Percentiles rank a stretch among this genome's conserved stretches.
phyloP scores from a whole-genome alignment of 2,113 vertebrate species.

The Microtus pennsylvanicus region DNA sequence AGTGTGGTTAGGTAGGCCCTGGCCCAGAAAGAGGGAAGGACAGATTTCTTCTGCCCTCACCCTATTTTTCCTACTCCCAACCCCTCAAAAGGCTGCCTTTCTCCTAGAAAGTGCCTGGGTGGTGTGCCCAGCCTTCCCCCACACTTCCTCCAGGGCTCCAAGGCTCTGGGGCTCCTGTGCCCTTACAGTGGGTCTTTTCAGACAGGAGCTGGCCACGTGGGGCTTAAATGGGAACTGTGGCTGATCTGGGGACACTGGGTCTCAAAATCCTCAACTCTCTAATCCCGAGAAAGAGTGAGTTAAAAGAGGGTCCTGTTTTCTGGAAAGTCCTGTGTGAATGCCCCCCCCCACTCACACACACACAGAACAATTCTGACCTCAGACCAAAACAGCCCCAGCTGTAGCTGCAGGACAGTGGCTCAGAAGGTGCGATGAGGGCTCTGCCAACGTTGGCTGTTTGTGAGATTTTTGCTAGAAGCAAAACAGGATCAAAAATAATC shows the following conservation, averaged over 20 bases:
- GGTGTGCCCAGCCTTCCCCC: too few species aligned
- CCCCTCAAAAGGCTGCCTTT: background rate
- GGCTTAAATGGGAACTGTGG: background rate
- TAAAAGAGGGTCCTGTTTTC: background rate
- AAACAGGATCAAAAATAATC: slow-evolving; percentile 80
- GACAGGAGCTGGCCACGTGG: background rate
- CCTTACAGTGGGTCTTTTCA: background rate
- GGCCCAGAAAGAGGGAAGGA: background rate
- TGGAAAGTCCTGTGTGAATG: background rate
- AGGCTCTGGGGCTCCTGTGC: background rate
- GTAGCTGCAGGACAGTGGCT: slow-evolving; percentile 70
- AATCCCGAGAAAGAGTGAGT: background rate
- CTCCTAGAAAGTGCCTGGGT: background rate
- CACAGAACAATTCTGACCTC: slow-evolving; percentile 42
- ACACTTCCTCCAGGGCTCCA: background rate
- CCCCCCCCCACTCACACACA: too few species aligned
- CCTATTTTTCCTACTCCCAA: background rate
- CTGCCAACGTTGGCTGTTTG: slow-evolving; percentile 76
- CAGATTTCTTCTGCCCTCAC: background rate
- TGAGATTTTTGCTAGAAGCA: slow-evolving; percentile 79
- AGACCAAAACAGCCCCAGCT: background rate
- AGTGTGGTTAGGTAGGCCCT: slow-evolving; percentile 17
- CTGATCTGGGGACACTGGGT: background rate
- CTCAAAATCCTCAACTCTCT: background rate
- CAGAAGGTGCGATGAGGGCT: slow-evolving; percentile 67